Conservation (phyloP, 2,797 vertebrate genomes). For the Gobio occitaniae region DNA sequence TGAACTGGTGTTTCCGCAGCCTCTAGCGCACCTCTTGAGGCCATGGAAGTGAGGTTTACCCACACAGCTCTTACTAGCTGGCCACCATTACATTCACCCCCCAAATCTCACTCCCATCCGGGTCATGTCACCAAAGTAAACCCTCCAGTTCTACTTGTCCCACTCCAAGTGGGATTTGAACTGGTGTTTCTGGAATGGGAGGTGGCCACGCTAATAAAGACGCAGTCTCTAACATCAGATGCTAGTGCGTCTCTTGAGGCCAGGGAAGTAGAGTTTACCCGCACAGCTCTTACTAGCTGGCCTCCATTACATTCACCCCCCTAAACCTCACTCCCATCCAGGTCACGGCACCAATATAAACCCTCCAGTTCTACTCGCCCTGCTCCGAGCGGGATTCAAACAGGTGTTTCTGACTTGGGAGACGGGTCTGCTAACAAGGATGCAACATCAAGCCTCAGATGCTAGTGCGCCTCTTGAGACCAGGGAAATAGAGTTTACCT, state of each 20-base stretch:
- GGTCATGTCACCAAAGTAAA: neutral
- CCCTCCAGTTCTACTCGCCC: neutral
- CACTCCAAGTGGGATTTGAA: neutral
- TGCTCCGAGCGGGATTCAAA: fast-evolving
- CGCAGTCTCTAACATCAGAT: no score
- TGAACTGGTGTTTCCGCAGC: no score
- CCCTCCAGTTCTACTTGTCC: neutral
- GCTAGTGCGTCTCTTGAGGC: no score
- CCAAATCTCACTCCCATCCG: neutral
- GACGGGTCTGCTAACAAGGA: neutral
- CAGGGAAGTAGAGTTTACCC: neutral
- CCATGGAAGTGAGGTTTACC: neutral
- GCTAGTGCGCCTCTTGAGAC: no score
- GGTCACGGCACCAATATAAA: neutral
- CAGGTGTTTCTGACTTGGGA: neutral
- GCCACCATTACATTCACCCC: neutral
- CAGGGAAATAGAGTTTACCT: no score
- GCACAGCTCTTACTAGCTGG: neutral
- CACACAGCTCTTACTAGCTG: neutral
- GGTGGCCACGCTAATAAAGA: neutral
- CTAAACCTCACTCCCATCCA: neutral
- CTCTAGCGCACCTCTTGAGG: neutral
- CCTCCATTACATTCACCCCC: neutral
- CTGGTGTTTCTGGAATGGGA: neutral
- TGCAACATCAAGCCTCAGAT: no score